These are phyloP conservation scores for Venustoraphidia nigricollis DNA, from an alignment of 2,888 invertebrate species.

Conservation along the genomic window DNA sequence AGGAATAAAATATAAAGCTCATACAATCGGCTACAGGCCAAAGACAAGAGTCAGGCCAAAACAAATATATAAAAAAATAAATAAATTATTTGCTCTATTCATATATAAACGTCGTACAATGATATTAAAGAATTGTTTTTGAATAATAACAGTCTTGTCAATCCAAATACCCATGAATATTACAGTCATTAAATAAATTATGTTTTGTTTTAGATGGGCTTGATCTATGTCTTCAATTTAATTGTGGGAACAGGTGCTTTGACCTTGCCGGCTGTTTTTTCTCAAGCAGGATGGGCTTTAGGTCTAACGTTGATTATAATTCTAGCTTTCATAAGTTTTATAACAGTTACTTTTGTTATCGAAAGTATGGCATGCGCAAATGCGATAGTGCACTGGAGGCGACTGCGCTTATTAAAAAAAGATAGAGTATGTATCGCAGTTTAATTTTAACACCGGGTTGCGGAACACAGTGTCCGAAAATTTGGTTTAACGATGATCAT, in stretches of 20 bases:
- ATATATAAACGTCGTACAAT: too few species aligned
- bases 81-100: too few species aligned
- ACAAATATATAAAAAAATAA: too few species aligned
- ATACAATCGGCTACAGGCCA: too few species aligned
- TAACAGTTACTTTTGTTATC: slow-evolving; percentile 91
- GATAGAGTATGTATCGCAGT: slow-evolving; percentile 30
- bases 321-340: slow-evolving; percentile 78
- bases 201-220: slow-evolving; percentile 59
- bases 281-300: slow-evolving; percentile 81
- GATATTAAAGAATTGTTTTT: too few species aligned
- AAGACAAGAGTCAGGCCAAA: too few species aligned
- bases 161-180: too few species aligned
- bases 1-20: too few species aligned
- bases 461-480: neutral
- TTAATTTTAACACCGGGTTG: neutral
- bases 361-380: slow-evolving; percentile 92
- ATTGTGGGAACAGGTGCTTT: slow-evolving; percentile 97
- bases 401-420: slow-evolving; percentile 49
- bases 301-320: slow-evolving; percentile 62
- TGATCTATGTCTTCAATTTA: slow-evolving; percentile 89
- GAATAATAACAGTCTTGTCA: too few species aligned
- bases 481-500: neutral
- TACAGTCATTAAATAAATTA: too few species aligned
- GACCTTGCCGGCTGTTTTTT: slow-evolving; percentile 84
- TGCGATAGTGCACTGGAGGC: slow-evolving; percentile 65